Evolutionary conservation across 2,113 vertebrate genomes (phyloP), one percentile per base, ranked within the genome.

Genomic region (Gobius niger): DNA sequence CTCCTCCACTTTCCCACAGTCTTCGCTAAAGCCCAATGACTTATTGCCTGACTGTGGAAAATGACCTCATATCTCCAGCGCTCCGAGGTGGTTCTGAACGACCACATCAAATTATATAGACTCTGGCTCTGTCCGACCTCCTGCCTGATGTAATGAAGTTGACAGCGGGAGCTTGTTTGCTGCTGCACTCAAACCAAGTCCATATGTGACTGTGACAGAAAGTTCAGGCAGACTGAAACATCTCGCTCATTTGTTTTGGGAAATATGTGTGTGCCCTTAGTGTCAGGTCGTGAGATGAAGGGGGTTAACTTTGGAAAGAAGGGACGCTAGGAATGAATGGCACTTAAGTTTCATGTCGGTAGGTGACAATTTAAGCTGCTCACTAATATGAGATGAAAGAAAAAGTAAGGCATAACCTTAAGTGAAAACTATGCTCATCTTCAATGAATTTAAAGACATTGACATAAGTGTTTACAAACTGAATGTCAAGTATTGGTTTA

Each of bases 11-110:
- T 24, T 54, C 18, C 52, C 54, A 63, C 61, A 57, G 78, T 64
- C 61, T 63, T 56, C 16, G 51, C 40, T 49, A 7, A 2, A 34
- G 64, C 66, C 44, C 62, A 53, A 52, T 82, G 68, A 76, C 52
- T 81, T 77, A 66, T 16, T 0, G 19, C 49, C 57, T 71, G 61
- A 81, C 75, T 44, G 56, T 62, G 60, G 71, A 70, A 73, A 12
- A 59, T 82, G 73, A 88, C 47, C 69, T 88, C 82, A 85, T 74
- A 66, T 69, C 63, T 76, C 16, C 73, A 65, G 9, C 1, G 49
- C 67, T 47, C 42, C 42, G 47, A 47, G 64, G 75, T 72, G 65
- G 67, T 79, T 73, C 68, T 75, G 42, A 78, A 46, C 44, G 24
- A 56, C 49, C 56, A 75, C 46, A 61, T 14, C 44, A 41, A 69